Evolutionary conservation across 2,797 vertebrate species (phyloP), one percentile per base, ranked within the genome.

Genomic region (Eleutherodactylus coqui): DNA sequence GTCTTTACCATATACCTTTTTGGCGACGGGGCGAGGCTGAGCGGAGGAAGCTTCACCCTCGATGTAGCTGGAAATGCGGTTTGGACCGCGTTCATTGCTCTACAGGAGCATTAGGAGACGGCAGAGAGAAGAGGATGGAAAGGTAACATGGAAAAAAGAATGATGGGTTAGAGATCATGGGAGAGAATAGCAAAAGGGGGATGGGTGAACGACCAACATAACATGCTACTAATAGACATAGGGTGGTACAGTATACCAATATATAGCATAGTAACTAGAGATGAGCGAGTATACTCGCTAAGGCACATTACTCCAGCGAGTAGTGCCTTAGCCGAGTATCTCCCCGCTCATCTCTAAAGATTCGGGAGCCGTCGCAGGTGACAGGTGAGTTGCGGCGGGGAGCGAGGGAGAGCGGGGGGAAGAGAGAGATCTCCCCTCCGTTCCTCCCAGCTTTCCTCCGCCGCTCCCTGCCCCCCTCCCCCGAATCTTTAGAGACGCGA

Each of bases 61-160:
- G 88, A 97, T 92, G 95, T 94, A 96, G 90, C 96, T 96, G 89
- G 97, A 98, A 93, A 96, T 96, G 92, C 97, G 96, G 94, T 96
- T 96, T 93, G 93, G 89, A 90, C 89, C 92, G 91, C 94, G 92
- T 91, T 97, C 95, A 88, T 89, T 93, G 93, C 95, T 94, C 97
- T 98, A 64, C 27, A 51, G 82, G 21, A 4, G 43, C 1, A 8
- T 72, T 70, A 82, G 27, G 8, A 27, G 81, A 75, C 49, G 62
- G 84, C 86, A 75, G 87, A 90, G 41, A 29, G 17, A 47, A 45
- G 62, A 6, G 19, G 36, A 62, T 72, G 75, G 51, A 77, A 41
- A 51, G 78, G 75, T 70, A 55, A 70, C 75, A 86, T 60, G 87
- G 79, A 88, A 70, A 79, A 79, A 32, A 83, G 41, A 64, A 55